These are phyloP conservation scores for Botia kubotai DNA, from an alignment of 2,797 vertebrate species.

Conservation along the genomic window DNA sequence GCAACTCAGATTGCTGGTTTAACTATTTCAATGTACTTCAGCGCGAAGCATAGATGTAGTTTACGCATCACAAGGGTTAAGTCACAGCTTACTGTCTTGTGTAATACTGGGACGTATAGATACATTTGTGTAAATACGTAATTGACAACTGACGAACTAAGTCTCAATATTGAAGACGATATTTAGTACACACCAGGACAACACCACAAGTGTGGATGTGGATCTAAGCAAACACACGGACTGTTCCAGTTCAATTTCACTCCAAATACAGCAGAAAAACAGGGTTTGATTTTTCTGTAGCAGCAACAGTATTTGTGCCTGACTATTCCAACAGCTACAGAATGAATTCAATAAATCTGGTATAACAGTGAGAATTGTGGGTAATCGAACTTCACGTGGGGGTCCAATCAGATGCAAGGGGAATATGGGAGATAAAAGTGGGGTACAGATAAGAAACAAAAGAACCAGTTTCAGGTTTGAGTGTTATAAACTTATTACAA, in stretches of 20 bases:
- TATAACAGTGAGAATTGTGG: conserved; percentile 13
- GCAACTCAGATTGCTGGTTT: too few species aligned
- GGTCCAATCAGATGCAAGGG: not conserved
- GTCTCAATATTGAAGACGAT: not conserved
- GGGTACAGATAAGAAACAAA: not conserved
- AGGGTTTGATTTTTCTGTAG: not conserved
- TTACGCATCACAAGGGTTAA: too few species aligned
- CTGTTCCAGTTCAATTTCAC: not conserved
- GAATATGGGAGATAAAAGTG: not conserved
- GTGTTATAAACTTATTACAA: not conserved
- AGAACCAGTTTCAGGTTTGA: too few species aligned
- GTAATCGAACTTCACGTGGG: conserved; percentile 20
- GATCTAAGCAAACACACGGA: not conserved
- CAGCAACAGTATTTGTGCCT: not conserved
- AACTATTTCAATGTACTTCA: too few species aligned
- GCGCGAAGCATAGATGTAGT: too few species aligned
- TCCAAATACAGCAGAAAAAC: not conserved
- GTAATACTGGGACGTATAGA: conserved; percentile 20
- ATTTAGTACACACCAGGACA: not conserved
- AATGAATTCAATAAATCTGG: conserved; percentile 27
- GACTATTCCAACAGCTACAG: conserved; percentile 23
- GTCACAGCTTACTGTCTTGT: not conserved
- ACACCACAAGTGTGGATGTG: not conserved
- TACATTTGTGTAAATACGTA: not conserved
- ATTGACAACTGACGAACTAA: not conserved